Evolutionary conservation across 30 jellyfish, hydroid and myxozoan genomes (phyloP), one percentile per base, ranked within the genome.

Genomic region (Catostylus mosaicus): DNA sequence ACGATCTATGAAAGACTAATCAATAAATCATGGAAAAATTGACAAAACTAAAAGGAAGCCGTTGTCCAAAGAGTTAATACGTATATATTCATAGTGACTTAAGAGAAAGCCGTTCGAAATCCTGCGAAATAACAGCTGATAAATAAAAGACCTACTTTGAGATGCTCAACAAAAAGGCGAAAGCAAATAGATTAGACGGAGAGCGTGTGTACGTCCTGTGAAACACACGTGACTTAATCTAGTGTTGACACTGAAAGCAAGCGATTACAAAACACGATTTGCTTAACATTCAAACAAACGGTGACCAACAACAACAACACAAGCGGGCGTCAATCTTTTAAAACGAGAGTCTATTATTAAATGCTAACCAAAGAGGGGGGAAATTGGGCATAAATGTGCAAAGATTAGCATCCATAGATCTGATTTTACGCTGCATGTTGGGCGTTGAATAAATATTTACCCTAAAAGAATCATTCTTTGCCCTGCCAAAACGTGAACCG

Each of bases 181-280:
- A 12, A 33, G 80, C 62, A 33, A 68, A 33, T 38, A 74, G 85
- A 74, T 74, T 36, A 51, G 29, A 52, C 59, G 63, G 73, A 46
- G 56, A 46, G 75, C 85, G 85, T 74, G 85, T 54, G 67, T 72
- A 43, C 24, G 67, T 72, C 83, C 23, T 72, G 83, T 46, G 83
- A 50, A 62, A 74, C 54, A 56, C 74, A 74, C 85, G 85, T 74
- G 85, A 74, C 70, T 30, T 74, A 54, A 74, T 59, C 59, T 51
- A 68, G 34, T 68, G 59, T 68, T 68, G 80, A 68, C 80, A 26
- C 54, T 65, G 7, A 38, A 68, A 27, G 59, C 60, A 68, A 68
- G 36, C 80, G 38, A 59, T 5, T 2, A 23, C 38, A 27, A 3
- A 59, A 5, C 26, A 59, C 11, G 38, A 18, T 59, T 16, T 59